phyloP scores from a whole-genome alignment of 2,797 vertebrate genomes.

The Bradypus variegatus region DNA sequence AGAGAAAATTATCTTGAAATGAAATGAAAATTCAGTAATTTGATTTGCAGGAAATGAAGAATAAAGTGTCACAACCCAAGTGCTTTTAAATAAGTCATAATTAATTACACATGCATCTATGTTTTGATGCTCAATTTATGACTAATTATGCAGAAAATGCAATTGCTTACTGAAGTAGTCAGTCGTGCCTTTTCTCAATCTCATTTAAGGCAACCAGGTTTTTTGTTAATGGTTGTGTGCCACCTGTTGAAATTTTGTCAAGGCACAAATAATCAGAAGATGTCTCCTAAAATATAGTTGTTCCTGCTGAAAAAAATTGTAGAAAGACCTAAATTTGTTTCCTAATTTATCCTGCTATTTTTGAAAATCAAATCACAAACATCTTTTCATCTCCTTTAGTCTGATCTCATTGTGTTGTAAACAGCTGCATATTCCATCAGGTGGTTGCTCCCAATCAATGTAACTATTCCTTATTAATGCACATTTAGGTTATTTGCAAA shows the following conservation, averaged over 20 bases:
- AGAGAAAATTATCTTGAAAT: slow-evolving; percentile 57
- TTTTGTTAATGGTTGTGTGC: neutral
- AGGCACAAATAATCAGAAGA: slow-evolving; percentile 34
- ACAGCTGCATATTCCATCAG: neutral
- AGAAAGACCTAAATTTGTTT: slow-evolving; percentile 28
- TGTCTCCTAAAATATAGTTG: slow-evolving; percentile 17
- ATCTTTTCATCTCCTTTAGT: slow-evolving; percentile 8
- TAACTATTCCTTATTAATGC: neutral
- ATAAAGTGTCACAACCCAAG: slow-evolving; percentile 57
- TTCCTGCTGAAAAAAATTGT: slow-evolving; percentile 28
- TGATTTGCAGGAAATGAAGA: slow-evolving; percentile 64
- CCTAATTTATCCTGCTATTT: slow-evolving; percentile 16
- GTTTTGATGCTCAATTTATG: slow-evolving; percentile 66
- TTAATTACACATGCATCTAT: slow-evolving; percentile 59
- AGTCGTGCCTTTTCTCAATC: neutral
- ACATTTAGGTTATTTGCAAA: neutral
- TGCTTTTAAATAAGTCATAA: slow-evolving; percentile 65
- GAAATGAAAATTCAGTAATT: slow-evolving; percentile 65
- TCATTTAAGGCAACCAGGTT: slow-evolving; percentile 17
- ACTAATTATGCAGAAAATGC: slow-evolving; percentile 61
- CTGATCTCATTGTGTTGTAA: slow-evolving; percentile 37
- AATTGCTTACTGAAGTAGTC: slow-evolving; percentile 49
- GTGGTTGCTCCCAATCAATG: neutral
- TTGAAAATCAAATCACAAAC: neutral
- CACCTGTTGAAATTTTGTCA: slow-evolving; percentile 52